Percentiles rank a stretch among this genome's conserved stretches.
phyloP scores from a whole-genome alignment of 2,113 vertebrate species.

The Loxodonta africana region DNA sequence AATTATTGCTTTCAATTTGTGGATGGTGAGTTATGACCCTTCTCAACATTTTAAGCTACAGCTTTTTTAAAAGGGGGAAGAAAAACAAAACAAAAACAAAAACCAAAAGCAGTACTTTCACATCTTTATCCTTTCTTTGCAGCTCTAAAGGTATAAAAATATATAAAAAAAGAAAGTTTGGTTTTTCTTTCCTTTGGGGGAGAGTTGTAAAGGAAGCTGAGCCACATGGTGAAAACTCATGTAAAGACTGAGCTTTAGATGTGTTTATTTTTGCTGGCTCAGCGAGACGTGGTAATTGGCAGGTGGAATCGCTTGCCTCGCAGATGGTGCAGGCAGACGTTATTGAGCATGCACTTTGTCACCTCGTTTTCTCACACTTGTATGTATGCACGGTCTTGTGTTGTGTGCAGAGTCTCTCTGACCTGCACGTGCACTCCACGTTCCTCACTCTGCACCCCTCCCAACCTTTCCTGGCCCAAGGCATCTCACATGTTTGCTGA shows the following conservation, averaged over 20 bases:
- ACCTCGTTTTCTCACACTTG: not conserved
- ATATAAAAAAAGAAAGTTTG: not conserved
- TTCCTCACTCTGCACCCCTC: not conserved
- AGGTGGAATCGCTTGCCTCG: conserved; percentile 37
- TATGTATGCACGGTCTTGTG: rapidly evolving
- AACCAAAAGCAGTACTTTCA: not conserved
- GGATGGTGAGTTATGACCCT: not conserved
- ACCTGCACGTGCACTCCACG: too few species aligned
- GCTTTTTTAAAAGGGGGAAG: not conserved
- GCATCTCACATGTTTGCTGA: not conserved
- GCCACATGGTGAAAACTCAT: conserved; percentile 50
- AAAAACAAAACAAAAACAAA: not conserved
- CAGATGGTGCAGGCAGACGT: not conserved
- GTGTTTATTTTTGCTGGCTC: conserved; percentile 74
- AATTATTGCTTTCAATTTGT: conserved; percentile 17
- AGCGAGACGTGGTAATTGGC: not conserved
- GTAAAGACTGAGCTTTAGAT: conserved; percentile 9
- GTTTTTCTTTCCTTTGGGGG: not conserved
- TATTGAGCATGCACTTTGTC: not conserved
- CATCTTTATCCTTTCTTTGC: conserved; percentile 6
- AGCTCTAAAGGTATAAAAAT: not conserved
- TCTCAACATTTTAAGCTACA: not conserved
- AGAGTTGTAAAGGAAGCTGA: conserved; percentile 13
- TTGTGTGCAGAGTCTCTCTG: not conserved
- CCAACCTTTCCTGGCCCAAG: not conserved